phyloP scores from a whole-genome alignment of 2,888 invertebrate genomes.

The Patella caerulea region DNA sequence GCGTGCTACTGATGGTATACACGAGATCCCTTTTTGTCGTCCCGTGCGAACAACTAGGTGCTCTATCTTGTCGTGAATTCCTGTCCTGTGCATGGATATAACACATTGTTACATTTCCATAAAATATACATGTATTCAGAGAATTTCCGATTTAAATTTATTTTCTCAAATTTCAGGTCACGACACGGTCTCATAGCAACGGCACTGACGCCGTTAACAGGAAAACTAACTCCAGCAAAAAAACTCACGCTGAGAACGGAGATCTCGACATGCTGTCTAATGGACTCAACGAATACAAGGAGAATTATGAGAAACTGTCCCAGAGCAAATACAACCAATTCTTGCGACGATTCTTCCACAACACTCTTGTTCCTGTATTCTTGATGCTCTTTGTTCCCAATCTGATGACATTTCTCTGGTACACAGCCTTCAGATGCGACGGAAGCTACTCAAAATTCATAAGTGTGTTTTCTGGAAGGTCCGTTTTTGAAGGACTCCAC shows the following conservation, averaged over 20 bases:
- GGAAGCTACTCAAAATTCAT: conserved; percentile 55
- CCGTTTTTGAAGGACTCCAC: conserved; percentile 46
- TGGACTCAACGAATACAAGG: conserved; percentile 46
- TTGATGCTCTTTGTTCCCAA: conserved; percentile 60
- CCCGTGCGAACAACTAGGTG: too few relatives aligned
- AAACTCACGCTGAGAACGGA: conserved; percentile 15
- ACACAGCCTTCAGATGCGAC: conserved; percentile 53
- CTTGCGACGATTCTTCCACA: conserved; percentile 43
- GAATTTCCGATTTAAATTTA: neutral
- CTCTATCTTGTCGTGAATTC: too few relatives aligned
- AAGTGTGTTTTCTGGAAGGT: conserved; percentile 27
- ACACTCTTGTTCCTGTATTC: conserved; percentile 55
- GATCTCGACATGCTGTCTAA: conserved; percentile 43
- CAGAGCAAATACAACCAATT: conserved; percentile 40
- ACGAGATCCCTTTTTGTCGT: too few relatives aligned
- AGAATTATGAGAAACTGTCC: conserved; percentile 42
- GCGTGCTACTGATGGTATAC: too few relatives aligned
- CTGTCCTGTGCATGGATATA: neutral
- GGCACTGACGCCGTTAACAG: neutral
- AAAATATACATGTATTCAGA: too few relatives aligned
- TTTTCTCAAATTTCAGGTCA: neutral
- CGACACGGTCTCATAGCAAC: neutral
- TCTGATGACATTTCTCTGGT: conserved; percentile 60
- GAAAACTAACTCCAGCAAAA: neutral
- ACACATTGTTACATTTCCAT: too few relatives aligned